These are phyloP conservation scores for Takifugu rubripes DNA, from an alignment of 2,797 vertebrate species.

Conservation along the genomic window DNA sequence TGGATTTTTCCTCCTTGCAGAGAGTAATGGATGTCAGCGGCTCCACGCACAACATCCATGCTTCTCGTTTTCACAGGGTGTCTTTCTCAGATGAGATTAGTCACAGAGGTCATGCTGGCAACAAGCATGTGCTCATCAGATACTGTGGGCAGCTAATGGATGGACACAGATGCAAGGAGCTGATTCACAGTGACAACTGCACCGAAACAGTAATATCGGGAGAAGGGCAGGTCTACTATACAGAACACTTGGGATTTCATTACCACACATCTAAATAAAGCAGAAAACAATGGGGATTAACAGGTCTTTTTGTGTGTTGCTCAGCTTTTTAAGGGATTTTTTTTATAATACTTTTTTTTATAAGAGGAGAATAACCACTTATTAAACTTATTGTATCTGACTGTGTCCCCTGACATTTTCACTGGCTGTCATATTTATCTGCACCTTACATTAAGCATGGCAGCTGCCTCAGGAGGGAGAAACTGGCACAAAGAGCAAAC, in stretches of 20 bases:
- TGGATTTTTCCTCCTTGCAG: constrained; percentile 30
- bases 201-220: constrained; percentile 1
- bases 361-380: constrained; percentile 23
- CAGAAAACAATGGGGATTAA: neutral
- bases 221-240: neutral
- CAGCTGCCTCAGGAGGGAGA: constrained; percentile 31
- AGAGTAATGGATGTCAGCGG: constrained; percentile 37
- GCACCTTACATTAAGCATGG: constrained; percentile 40
- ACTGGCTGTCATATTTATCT: constrained; percentile 48
- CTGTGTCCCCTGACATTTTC: constrained; percentile 24
- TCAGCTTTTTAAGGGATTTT: neutral
- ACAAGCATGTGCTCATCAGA: constrained; percentile 24
- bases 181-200: neutral
- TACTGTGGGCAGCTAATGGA: constrained; percentile 23
- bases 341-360: no score
- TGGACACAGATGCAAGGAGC: constrained; percentile 25
- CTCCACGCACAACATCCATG: constrained; percentile 27
- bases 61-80: constrained; percentile 40
- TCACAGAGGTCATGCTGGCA: constrained; percentile 39
- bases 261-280: neutral
- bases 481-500: neutral
- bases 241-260: neutral
- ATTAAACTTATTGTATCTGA: constrained; percentile 37
- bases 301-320: neutral
- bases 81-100: constrained; percentile 52